phyloP scores from a whole-genome alignment of 2,888 invertebrate genomes.

The Drosophila antonietae region DNA sequence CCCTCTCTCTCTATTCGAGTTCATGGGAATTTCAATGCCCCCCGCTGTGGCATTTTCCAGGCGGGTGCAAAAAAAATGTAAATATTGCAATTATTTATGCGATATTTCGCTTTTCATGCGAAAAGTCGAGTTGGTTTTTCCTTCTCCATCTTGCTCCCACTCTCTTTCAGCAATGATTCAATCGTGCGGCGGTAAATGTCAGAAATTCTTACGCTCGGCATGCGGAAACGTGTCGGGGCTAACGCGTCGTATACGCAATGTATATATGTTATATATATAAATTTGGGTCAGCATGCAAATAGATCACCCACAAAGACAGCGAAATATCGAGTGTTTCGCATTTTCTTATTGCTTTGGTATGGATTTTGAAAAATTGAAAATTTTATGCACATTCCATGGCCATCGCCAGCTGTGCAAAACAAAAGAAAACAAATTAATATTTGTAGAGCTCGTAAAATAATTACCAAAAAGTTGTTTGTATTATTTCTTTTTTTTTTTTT shows the following conservation, averaged over 20 bases:
- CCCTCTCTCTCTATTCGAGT: not conserved
- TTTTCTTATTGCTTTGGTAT: slow-evolving; percentile 23
- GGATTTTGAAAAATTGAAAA: slow-evolving; percentile 27
- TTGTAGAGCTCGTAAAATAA: slow-evolving; percentile 34
- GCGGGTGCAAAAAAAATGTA: slow-evolving; percentile 26
- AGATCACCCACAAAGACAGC: slow-evolving; percentile 49
- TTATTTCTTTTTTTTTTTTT: not conserved
- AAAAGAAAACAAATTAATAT: slow-evolving; percentile 49
- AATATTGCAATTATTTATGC: slow-evolving; percentile 53
- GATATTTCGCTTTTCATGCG: slow-evolving; percentile 27
- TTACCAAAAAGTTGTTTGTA: slow-evolving; percentile 30
- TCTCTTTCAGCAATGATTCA: slow-evolving; percentile 33
- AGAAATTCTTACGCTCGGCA: slow-evolving; percentile 56
- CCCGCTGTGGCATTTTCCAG: slow-evolving; percentile 38
- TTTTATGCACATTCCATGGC: slow-evolving; percentile 52
- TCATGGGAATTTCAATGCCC: slow-evolving; percentile 28
- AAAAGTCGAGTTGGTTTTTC: slow-evolving; percentile 8
- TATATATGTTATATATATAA: slow-evolving; percentile 27
- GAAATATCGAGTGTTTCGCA: slow-evolving; percentile 16
- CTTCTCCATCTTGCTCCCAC: not conserved
- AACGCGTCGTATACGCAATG: slow-evolving; percentile 54
- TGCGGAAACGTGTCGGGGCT: slow-evolving; percentile 49
- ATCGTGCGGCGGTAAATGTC: slow-evolving; percentile 51
- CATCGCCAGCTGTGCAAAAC: slow-evolving; percentile 32
- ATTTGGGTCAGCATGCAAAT: slow-evolving; percentile 63